Evolutionary conservation across 2,113 vertebrate genomes (phyloP), one percentile per base, ranked within the genome.

Genomic region (Cololabis saira): DNA sequence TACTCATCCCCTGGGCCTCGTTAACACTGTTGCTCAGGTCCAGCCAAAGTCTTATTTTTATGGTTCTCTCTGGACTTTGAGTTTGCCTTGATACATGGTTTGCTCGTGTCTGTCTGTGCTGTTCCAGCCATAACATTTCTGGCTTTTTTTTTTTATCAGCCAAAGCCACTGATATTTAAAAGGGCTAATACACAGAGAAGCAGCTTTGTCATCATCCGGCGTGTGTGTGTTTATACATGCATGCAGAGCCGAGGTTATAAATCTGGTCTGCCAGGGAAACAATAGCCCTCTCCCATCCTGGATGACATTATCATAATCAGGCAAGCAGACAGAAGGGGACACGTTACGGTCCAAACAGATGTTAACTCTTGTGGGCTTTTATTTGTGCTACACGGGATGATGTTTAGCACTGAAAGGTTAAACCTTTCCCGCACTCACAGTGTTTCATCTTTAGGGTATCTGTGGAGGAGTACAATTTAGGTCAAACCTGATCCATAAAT

Each of bases 201-300:
- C 49, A 66, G 21, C 56, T 7, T 48, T 49, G 54, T 76, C 47
- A 59, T 44, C 12, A 13, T 19, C 2, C 1, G 21, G 33, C 43
- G 7, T 54, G 63, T 76, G 63, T 76, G 3, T 13, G 63, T 80
- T 47, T 71, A 19, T 16, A 52, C 52, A 42, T 73, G 30, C 30
- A 22, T 27, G 4, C 45, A 61, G 60, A 67, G 45, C 21, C 27
- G 49, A 82, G 67, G 78, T 88, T 78, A 90, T 91, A 80, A 79
- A 53, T 88, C 86, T 85, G 58, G 14, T 41, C 70, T 87, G 85
- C 81, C 85, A 84, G 55, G 40, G 18, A 49, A 80, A 82, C 80
- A 86, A 74, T 71, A 76, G 61, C 33, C 30, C 37, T 61, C 47
- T 61, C 47, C 43, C 42, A 18, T 12, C 51, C 74, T 56, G 72